Conservation (phyloP, 2,888 invertebrate genomes). For the Chymomyza caudatula region DNA sequence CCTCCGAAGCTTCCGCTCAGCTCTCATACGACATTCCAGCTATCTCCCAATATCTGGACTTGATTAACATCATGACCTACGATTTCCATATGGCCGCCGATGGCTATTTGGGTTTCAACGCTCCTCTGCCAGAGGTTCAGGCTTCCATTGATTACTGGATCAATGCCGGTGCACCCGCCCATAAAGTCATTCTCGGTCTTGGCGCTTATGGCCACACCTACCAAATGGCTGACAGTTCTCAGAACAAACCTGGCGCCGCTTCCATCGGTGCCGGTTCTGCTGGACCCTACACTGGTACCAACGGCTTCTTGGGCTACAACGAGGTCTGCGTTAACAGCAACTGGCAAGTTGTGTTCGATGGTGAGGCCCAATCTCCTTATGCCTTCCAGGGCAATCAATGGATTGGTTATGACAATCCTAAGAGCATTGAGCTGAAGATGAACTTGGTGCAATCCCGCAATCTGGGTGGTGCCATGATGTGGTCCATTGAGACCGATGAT, state of each 20-base stretch:
- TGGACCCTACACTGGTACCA: conserved; percentile 42
- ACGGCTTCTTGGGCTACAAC: conserved; percentile 54
- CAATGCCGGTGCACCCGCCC: conserved; percentile 80
- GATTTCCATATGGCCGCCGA: conserved; percentile 56
- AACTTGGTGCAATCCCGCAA: conserved; percentile 88
- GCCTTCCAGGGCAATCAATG: conserved; percentile 91
- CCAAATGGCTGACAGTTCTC: conserved; percentile 82
- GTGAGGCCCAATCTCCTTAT: conserved; percentile 80
- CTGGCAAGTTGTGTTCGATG: conserved; percentile 60
- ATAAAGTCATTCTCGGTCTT: conserved; percentile 90
- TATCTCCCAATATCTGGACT: conserved; percentile 55
- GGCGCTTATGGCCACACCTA: conserved; percentile 92
- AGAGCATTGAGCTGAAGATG: conserved; percentile 88
- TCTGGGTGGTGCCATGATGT: conserved; percentile 84
- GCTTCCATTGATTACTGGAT: conserved; percentile 92
- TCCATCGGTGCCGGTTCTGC: conserved; percentile 42
- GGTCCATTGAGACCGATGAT: conserved; percentile 94
- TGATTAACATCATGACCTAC: conserved; percentile 71
- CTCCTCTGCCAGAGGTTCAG: conserved; percentile 84
- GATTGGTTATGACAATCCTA: conserved; percentile 93
- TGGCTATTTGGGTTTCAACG: conserved; percentile 55
- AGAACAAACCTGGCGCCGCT: conserved; percentile 48
- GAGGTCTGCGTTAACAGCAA: conserved; percentile 53
- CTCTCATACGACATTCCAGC: conserved; percentile 63
- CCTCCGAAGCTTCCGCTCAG: conserved; percentile 43